Evolutionary conservation across 2,888 invertebrate genomes (phyloP).

Genomic region (Euphydryas editha): DNA sequence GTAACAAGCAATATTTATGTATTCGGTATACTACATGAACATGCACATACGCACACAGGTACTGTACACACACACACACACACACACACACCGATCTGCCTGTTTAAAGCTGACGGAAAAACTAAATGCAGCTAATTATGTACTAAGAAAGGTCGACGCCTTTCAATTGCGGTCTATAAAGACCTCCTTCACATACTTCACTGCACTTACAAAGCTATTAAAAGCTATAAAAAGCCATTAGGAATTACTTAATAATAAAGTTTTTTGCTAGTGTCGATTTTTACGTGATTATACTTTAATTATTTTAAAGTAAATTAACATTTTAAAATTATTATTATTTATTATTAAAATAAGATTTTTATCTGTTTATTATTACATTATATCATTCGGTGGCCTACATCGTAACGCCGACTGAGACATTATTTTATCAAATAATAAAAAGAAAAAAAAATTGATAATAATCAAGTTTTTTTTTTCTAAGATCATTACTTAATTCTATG

Average conservation of each 20-base stretch:
- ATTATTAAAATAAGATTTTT: too few species aligned
- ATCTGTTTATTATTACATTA: too few species aligned
- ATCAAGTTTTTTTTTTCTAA: too few species aligned
- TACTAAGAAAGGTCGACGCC: constrained; percentile 34
- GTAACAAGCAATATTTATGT: background rate
- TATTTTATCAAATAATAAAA: background rate
- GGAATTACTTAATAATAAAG: too few species aligned
- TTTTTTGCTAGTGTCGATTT: too few species aligned
- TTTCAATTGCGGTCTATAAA: constrained; percentile 19
- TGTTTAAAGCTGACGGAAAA: constrained; percentile 20
- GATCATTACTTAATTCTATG: too few species aligned
- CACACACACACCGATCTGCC: background rate
- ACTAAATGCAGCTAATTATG: constrained; percentile 21
- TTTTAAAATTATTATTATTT: too few species aligned
- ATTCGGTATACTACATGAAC: background rate
- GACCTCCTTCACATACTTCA: background rate
- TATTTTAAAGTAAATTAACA: too few species aligned
- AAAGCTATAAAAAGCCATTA: background rate
- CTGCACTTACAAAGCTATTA: background rate
- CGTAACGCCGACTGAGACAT: background rate
- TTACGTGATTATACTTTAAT: too few species aligned
- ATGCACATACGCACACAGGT: background rate
- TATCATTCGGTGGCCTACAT: too few species aligned
- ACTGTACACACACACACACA: background rate
- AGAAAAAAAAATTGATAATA: too few species aligned